Base-by-base conservation (phyloP, 2,888 invertebrate species). In the Sarcophaga subvicina region DNA sequence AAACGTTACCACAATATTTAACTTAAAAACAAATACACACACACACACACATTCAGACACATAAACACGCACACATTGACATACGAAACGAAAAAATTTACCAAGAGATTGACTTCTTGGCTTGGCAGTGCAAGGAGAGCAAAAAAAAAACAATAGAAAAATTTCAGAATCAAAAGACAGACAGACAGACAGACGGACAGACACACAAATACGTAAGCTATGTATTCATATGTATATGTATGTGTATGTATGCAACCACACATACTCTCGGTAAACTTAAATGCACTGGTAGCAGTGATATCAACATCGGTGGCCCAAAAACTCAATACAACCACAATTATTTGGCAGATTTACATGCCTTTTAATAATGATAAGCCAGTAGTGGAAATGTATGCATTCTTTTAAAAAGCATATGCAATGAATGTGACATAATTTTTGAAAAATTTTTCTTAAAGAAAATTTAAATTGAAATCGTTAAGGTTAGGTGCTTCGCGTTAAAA, bases 211-310 rank as follows among this genome's bases (percentile, higher is more conserved):
- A 49, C 17, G 54, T 54, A 54, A 54, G 17, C 12, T 17, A 14
- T 54, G 49, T 49, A 14, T 49, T 1, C 11, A 49, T 49, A 14
- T 27, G 6, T 63, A n/a, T 11, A 2, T n/a, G 3, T 45, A 45
- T n/a, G 4, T 62, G n/a, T 27, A 10, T 47, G 22, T 54, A 37
- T 54, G 22, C 25, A 8, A 54, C 4, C 22, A 49, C 45, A 4
- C 14, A 37, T 2, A 37, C 37, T 37, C 37, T 37, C 2, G 37
- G 8, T 10, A 37, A 37, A 10, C 37, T 37, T 37, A 49, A 59
- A 17, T 64, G 63, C 76, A 27, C 8, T 81, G 25, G 78, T 85
- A 72, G 85, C 80, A 86, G 87, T 88, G 75, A 88, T 87, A 45
- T 85, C 83, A 80, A 81, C 59, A 71, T 60, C 54, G 54, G 59